Percentiles rank a stretch among this genome's conserved stretches.
Evolutionary conservation across 1,140 invertebrate genomes (phyloP).

Genomic region (Himalopsyche phryganea): DNA sequence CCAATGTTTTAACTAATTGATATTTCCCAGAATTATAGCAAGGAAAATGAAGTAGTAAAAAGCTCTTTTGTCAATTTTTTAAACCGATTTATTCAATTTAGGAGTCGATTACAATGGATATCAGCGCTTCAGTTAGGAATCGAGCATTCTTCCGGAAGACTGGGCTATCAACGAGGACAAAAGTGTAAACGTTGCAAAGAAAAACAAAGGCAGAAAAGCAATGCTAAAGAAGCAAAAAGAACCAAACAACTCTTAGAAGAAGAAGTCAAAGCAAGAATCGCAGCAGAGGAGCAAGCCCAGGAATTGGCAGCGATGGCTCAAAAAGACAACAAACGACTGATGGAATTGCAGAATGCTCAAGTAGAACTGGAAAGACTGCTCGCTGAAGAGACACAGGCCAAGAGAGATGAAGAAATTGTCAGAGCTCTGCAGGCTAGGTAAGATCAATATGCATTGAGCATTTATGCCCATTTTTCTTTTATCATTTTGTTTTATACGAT

Average conservation of each 20-base stretch:
- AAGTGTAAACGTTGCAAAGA: slow-evolving; percentile 59
- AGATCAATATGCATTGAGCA: slow-evolving; percentile 32
- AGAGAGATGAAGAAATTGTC: slow-evolving; percentile 80
- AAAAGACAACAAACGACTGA: slow-evolving; percentile 66
- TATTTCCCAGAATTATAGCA: no score
- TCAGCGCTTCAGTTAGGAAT: slow-evolving; percentile 68
- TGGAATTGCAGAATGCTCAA: slow-evolving; percentile 68
- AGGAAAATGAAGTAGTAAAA: no score
- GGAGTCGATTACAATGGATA: slow-evolving; percentile 67
- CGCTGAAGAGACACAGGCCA: slow-evolving; percentile 77
- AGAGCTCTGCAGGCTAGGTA: slow-evolving; percentile 65
- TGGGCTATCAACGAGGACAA: slow-evolving; percentile 64
- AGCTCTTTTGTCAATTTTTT: no score
- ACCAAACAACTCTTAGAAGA: slow-evolving; percentile 58
- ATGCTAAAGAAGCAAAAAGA: slow-evolving; percentile 49
- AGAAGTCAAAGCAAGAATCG: slow-evolving; percentile 63
- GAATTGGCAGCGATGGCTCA: slow-evolving; percentile 64
- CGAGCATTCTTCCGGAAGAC: slow-evolving; percentile 59
- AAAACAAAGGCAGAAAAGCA: slow-evolving; percentile 55
- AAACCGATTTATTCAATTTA: no score
- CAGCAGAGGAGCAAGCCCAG: slow-evolving; percentile 62
- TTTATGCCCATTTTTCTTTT: no score
- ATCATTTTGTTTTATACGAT: slow-evolving; percentile 1
- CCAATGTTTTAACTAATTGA: no score
- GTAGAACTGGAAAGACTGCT: slow-evolving; percentile 64